Conservation (phyloP, 2,888 invertebrate genomes). For the Oxycera nigricornis region DNA sequence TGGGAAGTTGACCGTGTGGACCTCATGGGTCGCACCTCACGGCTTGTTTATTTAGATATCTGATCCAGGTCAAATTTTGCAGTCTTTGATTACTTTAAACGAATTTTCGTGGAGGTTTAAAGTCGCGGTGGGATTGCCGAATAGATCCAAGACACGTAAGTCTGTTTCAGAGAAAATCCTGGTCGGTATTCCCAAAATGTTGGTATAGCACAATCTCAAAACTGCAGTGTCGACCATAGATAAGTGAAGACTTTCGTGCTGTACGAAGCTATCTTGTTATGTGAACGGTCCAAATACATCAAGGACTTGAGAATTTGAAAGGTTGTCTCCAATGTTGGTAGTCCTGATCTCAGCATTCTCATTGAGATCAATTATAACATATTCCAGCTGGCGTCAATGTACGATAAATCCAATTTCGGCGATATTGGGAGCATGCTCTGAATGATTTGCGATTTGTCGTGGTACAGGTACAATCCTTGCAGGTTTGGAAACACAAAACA, state of each 20-base stretch:
- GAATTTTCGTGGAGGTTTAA: slow-evolving; percentile 53
- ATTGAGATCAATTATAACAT: slow-evolving; percentile 49
- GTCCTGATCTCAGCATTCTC: slow-evolving; percentile 49
- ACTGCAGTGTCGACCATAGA: slow-evolving; percentile 55
- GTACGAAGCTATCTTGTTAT: slow-evolving; percentile 57
- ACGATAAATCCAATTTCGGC: slow-evolving; percentile 66
- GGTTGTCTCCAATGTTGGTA: slow-evolving; percentile 54
- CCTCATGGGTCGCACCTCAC: too few species aligned
- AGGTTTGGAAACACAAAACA: too few species aligned
- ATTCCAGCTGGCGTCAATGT: slow-evolving; percentile 62
- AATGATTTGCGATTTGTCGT: slow-evolving; percentile 64
- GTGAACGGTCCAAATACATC: slow-evolving; percentile 60
- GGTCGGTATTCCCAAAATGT: slow-evolving; percentile 58
- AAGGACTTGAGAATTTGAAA: slow-evolving; percentile 58
- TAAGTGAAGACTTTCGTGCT: slow-evolving; percentile 56
- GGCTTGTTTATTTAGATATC: slow-evolving; percentile 60
- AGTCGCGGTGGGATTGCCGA: slow-evolving; percentile 63
- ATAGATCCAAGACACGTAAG: slow-evolving; percentile 65
- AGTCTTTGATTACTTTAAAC: slow-evolving; percentile 63
- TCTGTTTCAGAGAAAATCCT: slow-evolving; percentile 62
- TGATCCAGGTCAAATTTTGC: slow-evolving; percentile 58
- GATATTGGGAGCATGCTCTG: slow-evolving; percentile 58
- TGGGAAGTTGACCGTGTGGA: too few species aligned
- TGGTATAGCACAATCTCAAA: slow-evolving; percentile 64
- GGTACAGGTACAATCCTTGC: slow-evolving; percentile 64